Conservation (phyloP, 2,797 vertebrate genomes). For the Sciurus carolinensis region DNA sequence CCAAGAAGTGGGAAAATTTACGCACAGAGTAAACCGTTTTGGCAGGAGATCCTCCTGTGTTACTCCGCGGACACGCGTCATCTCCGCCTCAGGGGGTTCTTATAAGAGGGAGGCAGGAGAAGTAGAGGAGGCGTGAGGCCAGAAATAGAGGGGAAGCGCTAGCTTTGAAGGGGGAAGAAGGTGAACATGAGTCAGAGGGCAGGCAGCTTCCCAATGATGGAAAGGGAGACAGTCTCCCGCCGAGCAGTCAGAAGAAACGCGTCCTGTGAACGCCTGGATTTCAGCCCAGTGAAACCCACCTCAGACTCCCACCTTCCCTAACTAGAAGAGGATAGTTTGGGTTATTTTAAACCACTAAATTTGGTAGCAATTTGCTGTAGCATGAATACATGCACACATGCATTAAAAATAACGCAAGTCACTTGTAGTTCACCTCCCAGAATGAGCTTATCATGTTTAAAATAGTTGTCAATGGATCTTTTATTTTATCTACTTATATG, state of each 20-base stretch:
- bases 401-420: background rate
- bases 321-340: background rate
- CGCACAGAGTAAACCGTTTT: background rate
- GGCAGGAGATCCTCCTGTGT: background rate
- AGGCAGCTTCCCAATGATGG: background rate
- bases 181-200: rapidly evolving
- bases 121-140: background rate
- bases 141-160: rapidly evolving
- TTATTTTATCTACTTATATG: too few species aligned
- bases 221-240: background rate
- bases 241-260: background rate
- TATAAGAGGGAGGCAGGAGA: background rate
- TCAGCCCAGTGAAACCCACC: background rate
- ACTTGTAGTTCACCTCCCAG: background rate
- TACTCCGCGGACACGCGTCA: background rate
- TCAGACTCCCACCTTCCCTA: background rate
- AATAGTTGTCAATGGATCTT: too few species aligned
- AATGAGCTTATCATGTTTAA: background rate
- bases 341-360: background rate
- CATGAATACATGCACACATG: background rate
- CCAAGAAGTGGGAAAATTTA: too few species aligned
- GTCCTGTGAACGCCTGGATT: background rate
- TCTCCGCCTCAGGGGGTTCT: background rate
- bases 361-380: background rate
- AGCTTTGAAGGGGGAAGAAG: background rate